Percentiles rank a stretch among this genome's conserved stretches.
phyloP scores from a whole-genome alignment of 2,113 vertebrate species.

The Chauna torquata region DNA sequence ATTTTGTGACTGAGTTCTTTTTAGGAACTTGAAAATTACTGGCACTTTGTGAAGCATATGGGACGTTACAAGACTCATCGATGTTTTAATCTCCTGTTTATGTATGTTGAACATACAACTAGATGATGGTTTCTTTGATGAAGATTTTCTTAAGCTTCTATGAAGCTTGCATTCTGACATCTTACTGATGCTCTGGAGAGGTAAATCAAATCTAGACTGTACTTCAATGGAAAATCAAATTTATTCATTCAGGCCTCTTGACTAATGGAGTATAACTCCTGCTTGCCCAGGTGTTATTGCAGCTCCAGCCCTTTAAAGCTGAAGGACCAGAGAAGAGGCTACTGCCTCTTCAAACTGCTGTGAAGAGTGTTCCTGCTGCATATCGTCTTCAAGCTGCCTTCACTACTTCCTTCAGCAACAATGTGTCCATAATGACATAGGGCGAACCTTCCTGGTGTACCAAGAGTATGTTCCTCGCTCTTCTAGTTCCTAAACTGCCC shows the following conservation, averaged over 20 bases:
- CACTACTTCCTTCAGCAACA: neutral
- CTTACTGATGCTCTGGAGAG: neutral
- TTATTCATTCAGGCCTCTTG: neutral
- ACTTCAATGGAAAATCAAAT: neutral
- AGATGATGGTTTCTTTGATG: neutral
- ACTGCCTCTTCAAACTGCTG: neutral
- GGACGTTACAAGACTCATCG: neutral
- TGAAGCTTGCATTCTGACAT: neutral
- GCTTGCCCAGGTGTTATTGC: neutral
- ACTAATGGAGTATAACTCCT: neutral
- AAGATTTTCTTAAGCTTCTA: neutral
- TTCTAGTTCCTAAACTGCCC: neutral
- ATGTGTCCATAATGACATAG: neutral
- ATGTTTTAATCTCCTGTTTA: neutral
- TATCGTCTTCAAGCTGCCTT: neutral
- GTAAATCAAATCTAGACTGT: neutral
- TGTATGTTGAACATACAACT: neutral
- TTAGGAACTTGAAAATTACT: neutral
- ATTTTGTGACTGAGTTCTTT: neutral
- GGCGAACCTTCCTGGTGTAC: neutral
- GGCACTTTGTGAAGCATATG: neutral
- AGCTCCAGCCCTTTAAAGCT: neutral
- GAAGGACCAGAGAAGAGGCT: neutral
- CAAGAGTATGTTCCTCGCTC: neutral
- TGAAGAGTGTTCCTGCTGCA: neutral